Percentiles rank a stretch among this genome's conserved stretches.
These are phyloP conservation scores for Ditula angustiorana DNA, from an alignment of 2,888 invertebrate genomes.

Conservation along the genomic window DNA sequence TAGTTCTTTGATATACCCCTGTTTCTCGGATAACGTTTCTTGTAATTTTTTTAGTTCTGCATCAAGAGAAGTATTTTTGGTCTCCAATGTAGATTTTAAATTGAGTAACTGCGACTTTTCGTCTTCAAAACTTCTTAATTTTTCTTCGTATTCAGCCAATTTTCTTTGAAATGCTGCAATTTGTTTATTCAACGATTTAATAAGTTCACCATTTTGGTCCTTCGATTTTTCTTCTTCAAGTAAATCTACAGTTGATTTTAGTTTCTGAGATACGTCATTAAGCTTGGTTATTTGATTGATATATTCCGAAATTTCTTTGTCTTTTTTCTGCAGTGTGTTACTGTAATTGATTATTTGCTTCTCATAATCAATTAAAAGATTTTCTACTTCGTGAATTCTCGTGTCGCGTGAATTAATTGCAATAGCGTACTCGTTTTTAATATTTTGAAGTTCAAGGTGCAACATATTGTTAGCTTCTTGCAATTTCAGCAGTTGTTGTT, in stretches of 20 bases:
- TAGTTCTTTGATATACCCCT: constrained; percentile 74
- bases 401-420: constrained; percentile 72
- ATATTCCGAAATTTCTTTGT: constrained; percentile 78
- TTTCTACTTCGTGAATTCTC: constrained; percentile 80
- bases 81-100: constrained; percentile 66
- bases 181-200: constrained; percentile 84
- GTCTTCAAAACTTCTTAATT: constrained; percentile 73
- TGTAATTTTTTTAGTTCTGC: constrained; percentile 72
- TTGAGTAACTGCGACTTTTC: constrained; percentile 70
- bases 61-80: constrained; percentile 64
- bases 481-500: constrained; percentile 59
- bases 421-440: constrained; percentile 68
- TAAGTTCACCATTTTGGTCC: constrained; percentile 79
- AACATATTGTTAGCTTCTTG: constrained; percentile 63
- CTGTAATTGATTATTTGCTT: constrained; percentile 76
- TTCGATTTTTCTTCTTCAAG: constrained; percentile 80
- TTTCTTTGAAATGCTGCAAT: constrained; percentile 75
- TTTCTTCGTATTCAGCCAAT: constrained; percentile 70
- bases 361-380: constrained; percentile 78
- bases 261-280: constrained; percentile 80
- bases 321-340: constrained; percentile 75
- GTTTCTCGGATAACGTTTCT: constrained; percentile 75
- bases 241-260: constrained; percentile 78
- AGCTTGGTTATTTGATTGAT: constrained; percentile 84
- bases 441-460: constrained; percentile 67